Percentiles rank a stretch among this genome's conserved stretches.
Evolutionary conservation across 2,888 invertebrate genomes (phyloP).

Genomic region (Ormyrus rosae): DNA sequence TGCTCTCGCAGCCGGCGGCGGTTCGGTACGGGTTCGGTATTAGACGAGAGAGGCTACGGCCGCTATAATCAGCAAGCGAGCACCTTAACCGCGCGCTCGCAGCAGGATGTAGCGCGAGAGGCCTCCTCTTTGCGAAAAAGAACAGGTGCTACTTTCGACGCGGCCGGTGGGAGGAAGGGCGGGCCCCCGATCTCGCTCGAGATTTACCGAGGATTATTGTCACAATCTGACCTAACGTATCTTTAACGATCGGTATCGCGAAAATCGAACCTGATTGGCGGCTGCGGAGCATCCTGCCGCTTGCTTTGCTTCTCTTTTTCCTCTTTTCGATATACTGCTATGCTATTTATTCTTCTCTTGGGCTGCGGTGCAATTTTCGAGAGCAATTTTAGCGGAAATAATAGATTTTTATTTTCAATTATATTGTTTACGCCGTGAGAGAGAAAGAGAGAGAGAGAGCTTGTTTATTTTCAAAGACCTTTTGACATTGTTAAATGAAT

Average conservation of each 20-base stretch:
- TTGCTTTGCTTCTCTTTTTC: background rate
- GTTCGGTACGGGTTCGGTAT: slow-evolving; percentile 29
- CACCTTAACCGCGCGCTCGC: slow-evolving; percentile 37
- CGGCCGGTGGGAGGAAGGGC: background rate
- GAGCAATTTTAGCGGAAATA: slow-evolving; percentile 24
- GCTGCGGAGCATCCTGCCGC: background rate
- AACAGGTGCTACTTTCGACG: slow-evolving; percentile 37
- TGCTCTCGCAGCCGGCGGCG: background rate
- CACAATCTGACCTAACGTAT: slow-evolving; percentile 6
- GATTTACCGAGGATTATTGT: slow-evolving; percentile 47
- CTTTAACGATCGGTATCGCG: slow-evolving; percentile 41
- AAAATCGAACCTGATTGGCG: slow-evolving; percentile 28
- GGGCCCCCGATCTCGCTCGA: background rate
- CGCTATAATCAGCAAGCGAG: slow-evolving; percentile 59
- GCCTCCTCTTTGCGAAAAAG: slow-evolving; percentile 1
- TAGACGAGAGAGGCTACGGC: slow-evolving; percentile 59
- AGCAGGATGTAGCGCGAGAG: slow-evolving; percentile 24
- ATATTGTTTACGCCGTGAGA: background rate
- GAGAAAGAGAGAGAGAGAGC: no score
- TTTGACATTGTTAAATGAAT: no score
- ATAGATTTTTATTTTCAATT: slow-evolving; percentile 41
- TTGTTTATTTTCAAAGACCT: no score
- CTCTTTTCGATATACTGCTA: background rate
- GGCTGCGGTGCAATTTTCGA: slow-evolving; percentile 14
- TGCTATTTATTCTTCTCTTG: slow-evolving; percentile 29